phyloP scores from a whole-genome alignment of 2,113 vertebrate genomes.

The Nycticorax nycticorax region DNA sequence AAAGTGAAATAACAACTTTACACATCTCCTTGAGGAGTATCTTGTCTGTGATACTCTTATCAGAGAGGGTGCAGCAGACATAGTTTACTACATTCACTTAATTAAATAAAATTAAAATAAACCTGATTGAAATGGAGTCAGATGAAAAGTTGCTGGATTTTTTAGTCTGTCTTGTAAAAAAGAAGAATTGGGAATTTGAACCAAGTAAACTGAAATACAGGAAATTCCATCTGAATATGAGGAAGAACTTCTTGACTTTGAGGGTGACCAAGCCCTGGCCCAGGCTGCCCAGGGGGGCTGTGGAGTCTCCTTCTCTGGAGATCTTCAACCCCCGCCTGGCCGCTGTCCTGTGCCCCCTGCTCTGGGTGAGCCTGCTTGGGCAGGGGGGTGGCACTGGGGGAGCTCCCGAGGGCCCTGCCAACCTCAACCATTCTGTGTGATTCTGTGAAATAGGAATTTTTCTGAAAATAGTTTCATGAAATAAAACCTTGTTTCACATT shows the following conservation, averaged over 20 bases:
- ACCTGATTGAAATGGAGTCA: not conserved
- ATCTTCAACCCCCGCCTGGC: no score
- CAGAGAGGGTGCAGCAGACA: not conserved
- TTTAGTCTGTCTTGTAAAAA: not conserved
- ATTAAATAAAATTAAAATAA: not conserved
- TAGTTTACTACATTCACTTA: not conserved
- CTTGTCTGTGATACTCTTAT: not conserved
- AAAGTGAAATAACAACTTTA: not conserved
- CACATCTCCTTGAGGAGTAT: not conserved
- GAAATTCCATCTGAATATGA: no score
- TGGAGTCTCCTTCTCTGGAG: no score
- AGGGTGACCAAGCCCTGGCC: no score
- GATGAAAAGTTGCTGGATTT: not conserved
- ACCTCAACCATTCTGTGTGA: no score
- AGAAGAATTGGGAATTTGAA: not conserved
- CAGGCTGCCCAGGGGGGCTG: no score
- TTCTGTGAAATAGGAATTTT: not conserved
- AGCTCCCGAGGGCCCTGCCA: no score
- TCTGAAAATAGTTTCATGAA: not conserved
- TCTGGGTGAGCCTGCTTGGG: no score
- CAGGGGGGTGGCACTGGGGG: no score
- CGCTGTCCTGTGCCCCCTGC: no score
- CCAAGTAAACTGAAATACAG: not conserved
- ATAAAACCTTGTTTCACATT: not conserved
- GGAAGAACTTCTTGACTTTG: no score